phyloP scores from a whole-genome alignment of 2,113 vertebrate species.

The Glaucidium brasilianum region DNA sequence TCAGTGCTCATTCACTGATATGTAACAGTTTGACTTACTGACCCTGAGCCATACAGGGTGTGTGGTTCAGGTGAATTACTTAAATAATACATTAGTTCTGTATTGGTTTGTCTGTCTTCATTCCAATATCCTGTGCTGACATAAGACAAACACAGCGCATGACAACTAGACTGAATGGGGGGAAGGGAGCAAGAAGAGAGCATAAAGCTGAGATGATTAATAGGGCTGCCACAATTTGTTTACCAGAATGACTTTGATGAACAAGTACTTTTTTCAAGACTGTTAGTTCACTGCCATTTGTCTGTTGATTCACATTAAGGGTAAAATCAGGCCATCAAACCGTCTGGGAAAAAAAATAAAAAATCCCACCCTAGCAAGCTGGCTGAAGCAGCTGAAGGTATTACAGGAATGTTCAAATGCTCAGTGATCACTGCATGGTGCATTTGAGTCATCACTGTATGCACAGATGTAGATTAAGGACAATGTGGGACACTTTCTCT shows the following conservation, averaged over 20 bases:
- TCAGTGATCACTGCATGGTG: background rate
- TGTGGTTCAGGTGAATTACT: background rate
- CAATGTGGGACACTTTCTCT: background rate
- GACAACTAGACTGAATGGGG: background rate
- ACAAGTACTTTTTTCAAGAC: background rate
- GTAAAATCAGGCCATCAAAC: constrained; percentile 35
- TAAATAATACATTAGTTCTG: background rate
- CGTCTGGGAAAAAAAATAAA: background rate
- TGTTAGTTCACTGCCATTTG: background rate
- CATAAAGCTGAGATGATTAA: constrained; percentile 9
- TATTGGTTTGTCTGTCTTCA: background rate
- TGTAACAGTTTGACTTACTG: background rate
- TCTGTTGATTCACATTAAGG: constrained; percentile 20
- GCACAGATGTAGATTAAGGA: background rate
- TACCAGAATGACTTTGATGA: constrained; percentile 51
- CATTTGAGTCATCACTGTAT: background rate
- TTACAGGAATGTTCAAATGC: background rate
- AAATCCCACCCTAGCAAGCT: background rate
- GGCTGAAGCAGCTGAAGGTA: background rate
- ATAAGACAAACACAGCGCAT: background rate
- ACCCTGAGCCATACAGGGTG: background rate
- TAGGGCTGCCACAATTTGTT: constrained; percentile 25
- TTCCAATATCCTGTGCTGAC: background rate
- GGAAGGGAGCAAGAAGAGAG: background rate
- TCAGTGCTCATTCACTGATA: background rate